A percentile compares a stretch with the other conserved stretches of the same genome.
phyloP scores from a whole-genome alignment of 2,888 invertebrate genomes.

The Eudasyphora cyanicolor region DNA sequence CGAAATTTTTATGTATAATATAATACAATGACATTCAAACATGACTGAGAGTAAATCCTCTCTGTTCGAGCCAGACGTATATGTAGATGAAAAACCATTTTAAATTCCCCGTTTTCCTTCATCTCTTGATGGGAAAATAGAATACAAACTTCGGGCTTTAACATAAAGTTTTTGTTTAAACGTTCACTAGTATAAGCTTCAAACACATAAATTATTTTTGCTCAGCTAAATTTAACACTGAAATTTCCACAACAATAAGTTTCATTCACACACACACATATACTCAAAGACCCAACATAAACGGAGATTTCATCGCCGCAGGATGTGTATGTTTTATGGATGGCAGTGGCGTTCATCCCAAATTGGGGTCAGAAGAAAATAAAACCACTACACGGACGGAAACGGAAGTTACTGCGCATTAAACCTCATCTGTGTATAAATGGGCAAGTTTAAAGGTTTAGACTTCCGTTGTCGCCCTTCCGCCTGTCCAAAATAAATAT shows the following conservation, averaged over 20 bases:
- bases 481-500: neutral
- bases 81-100: no score
- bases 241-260: constrained; percentile 35
- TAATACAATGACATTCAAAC: no score
- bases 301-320: neutral
- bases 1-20: no score
- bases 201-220: neutral
- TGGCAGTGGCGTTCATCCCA: neutral
- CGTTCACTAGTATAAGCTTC: neutral
- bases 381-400: neutral
- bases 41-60: no score
- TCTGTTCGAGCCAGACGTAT: no score
- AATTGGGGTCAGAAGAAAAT: constrained; percentile 5
- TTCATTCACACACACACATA: neutral
- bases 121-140: no score
- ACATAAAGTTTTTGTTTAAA: neutral
- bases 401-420: constrained; percentile 23
- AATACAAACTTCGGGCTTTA: no score
- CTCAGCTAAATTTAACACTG: constrained; percentile 22
- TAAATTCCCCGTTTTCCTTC: no score
- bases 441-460: neutral
- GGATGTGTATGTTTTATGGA: neutral
- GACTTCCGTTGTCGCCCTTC: neutral
- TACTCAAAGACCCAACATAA: no score
- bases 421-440: neutral